Percentiles rank a stretch among this genome's conserved stretches.
Conservation (phyloP, 2,113 vertebrate species). For the Tyto alba region DNA sequence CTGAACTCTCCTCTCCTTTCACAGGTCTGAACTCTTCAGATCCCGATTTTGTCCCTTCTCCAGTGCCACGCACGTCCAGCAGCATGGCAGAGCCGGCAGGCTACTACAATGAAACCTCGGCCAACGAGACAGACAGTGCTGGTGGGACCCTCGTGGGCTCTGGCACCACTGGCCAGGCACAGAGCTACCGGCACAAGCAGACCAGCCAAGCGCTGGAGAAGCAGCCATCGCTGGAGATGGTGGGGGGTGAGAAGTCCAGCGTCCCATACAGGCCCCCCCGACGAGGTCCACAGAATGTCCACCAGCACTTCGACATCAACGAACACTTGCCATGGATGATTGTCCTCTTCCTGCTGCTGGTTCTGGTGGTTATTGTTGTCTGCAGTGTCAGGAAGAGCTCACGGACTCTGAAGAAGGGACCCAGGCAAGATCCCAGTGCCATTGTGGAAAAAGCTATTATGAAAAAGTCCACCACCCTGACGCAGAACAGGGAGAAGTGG, state of each 20-base stretch:
- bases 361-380: conserved; percentile 90
- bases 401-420: conserved; percentile 90
- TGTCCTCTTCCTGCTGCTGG: conserved; percentile 89
- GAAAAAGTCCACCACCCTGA: conserved; percentile 80
- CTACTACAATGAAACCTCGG: conserved; percentile 53
- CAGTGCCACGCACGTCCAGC: conserved; percentile 26
- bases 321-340: conserved; percentile 99
- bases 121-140: conserved; percentile 18
- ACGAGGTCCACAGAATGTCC: conserved; percentile 77
- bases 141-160: not conserved
- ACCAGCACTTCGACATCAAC: conserved; percentile 94
- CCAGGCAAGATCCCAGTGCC: conserved; percentile 90
- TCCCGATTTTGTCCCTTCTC: conserved; percentile 63
- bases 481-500: conserved; percentile 89
- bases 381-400: conserved; percentile 94
- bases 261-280: conserved; percentile 77
- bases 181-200: conserved; percentile 64
- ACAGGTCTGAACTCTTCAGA: conserved; percentile 73
- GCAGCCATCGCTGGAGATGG: conserved; percentile 69
- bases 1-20: conserved; percentile 30
- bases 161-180: conserved; percentile 50
- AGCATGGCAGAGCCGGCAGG: conserved; percentile 8
- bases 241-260: conserved; percentile 59
- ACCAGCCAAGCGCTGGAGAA: conserved; percentile 58
- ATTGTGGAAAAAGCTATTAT: conserved; percentile 92